Base-by-base conservation (phyloP, 2,113 vertebrate species). In the Nesoenas mayeri region DNA sequence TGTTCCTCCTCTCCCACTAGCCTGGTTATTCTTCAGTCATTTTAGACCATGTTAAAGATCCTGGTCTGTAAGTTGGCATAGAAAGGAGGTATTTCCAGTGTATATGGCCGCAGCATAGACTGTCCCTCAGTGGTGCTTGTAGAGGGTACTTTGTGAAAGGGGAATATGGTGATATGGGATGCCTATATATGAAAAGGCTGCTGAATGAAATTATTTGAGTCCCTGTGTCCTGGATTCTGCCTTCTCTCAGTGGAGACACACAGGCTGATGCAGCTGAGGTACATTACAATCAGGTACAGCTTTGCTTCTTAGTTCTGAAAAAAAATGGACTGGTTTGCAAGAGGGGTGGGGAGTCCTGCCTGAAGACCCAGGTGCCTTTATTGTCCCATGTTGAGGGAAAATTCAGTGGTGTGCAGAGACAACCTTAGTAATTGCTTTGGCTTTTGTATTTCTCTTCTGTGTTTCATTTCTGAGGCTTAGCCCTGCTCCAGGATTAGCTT, bases 251-350 rank as follows among this genome's bases (percentile, higher is more conserved):
- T 73, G 65, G 9, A 44, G 65, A 34, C 3, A 1, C 0, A 0
- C 28, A 22, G 47, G 14, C 0, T 31, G 47, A 5, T 78, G 60
- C 69, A 61, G 29, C 56, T 42, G 67, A 34, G 32, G 34, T 75
- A 3, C 9, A 0, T 61, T 29, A 42, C 26, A 18, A 0, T 40
- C n/a, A 36, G 26, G 6, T 38, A 0, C 1, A 10, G 6, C 20
- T 85, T 47, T 25, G 5, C 60, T 69, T 36, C 38, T 79, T 58
- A 54, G 53, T 36, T 87, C 21, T 29, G 51, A 74, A 18, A 38
- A 38, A 60, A 47, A 84, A 28, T 1, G 47, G 44, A 2, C 31
- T 48, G 51, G 15, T 84, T 81, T 84, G 65, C 34, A 73, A 2
- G 57, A 54, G 50, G 15, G 17, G 1, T 62, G 38, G 70, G 71